Conservation (phyloP, 2,113 vertebrate species). For the Cisticola juncidis region DNA sequence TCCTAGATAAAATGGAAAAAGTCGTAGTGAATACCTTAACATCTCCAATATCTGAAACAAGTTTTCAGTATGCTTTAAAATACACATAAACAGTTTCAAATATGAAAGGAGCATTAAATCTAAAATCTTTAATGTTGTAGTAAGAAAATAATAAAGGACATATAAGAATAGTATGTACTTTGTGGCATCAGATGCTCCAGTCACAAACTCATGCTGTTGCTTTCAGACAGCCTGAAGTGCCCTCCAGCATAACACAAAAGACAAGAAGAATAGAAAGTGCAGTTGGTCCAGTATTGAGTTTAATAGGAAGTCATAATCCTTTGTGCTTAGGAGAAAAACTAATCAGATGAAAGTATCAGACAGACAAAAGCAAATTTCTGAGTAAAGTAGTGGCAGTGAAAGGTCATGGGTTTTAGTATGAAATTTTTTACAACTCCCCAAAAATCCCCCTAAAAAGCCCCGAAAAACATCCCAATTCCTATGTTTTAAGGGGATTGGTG, state of each 20-base stretch:
- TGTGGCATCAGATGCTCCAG: neutral
- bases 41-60: neutral
- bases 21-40: neutral
- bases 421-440: neutral
- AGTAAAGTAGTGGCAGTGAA: neutral
- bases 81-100: neutral
- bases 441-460: accelerated
- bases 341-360: neutral
- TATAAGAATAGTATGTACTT: neutral
- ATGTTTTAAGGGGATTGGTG: neutral
- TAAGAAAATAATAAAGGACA: neutral
- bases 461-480: neutral
- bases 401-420: neutral
- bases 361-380: neutral
- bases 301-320: neutral
- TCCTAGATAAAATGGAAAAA: neutral
- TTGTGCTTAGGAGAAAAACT: neutral
- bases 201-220: neutral
- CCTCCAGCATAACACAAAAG: neutral
- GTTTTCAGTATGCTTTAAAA: neutral
- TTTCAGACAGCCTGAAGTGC: neutral
- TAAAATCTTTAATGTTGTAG: neutral
- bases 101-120: neutral
- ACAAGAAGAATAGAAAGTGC: neutral
- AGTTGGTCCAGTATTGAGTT: neutral